Evolutionary conservation across 1,140 invertebrate species (phyloP), one percentile per base, ranked within the genome.

Genomic region (Conopomorpha cramerella): DNA sequence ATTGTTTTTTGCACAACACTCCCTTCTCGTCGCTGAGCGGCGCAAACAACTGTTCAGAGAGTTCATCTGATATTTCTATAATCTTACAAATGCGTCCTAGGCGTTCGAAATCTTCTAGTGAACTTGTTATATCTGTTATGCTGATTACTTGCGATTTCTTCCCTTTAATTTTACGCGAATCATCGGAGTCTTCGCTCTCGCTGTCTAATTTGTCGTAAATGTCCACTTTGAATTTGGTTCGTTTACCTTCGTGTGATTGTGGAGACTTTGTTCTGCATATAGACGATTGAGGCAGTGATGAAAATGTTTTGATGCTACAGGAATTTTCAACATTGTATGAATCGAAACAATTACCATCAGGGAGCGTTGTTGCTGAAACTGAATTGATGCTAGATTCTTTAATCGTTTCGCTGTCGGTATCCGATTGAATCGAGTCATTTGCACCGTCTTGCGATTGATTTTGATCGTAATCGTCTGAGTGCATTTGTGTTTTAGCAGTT

Each of bases 61-160:
- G 19, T 25, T 76, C 68, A 25, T 76, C 71, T 15, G 71, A 76
- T 44, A 71, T 76, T 53, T 76, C 71, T 19, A 76, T 73, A 8
- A 76, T 71, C 35, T 51, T 58, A 38, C 71, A 76, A 30, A 76
- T 64, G 48, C 71, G 72, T 35, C 71, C 66, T 13, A 76, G 46
- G 2, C 56, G 51, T 2, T 47, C 43, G 18, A 76, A 40, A 46
- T 76, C 67, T 28, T 76, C 67, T 10, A 63, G 36, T 1, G 71
- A 76, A 37, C 54, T 65, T 0, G 64, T 61, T 15, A 76, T 45
- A 51, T 76, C 71, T n/a, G 48, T 46, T 14, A 76, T 54, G 18
- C 61, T 48, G 8, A 76, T 57, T 4, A 72, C 49, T 55, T 71
- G 58, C 16, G 71, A 76, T 43, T 63, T 63, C 32, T 49, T 63